Evolutionary conservation across 2,888 invertebrate species (phyloP).

Genomic region (Cartodere bifasciata): DNA sequence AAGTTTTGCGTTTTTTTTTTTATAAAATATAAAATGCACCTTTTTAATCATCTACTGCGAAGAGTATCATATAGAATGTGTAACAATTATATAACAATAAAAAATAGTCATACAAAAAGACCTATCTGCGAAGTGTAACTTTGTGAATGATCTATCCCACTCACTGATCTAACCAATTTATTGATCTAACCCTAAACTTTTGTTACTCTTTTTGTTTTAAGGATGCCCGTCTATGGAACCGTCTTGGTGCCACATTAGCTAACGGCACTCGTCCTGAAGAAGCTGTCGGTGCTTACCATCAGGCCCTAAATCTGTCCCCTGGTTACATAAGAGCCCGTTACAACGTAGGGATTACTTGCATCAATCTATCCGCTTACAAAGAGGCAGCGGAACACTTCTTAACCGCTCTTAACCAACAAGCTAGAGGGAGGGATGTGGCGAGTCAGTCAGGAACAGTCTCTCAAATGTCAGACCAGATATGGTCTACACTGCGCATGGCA

Average conservation of each 20-base stretch:
- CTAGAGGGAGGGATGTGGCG: slow-evolving; percentile 48
- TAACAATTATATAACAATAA: too few species aligned
- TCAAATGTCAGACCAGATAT: slow-evolving; percentile 83
- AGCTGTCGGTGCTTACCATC: slow-evolving; percentile 91
- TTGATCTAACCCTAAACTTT: too few species aligned
- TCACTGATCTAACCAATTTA: too few species aligned
- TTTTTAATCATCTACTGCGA: too few species aligned
- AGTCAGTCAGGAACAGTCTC: slow-evolving; percentile 34
- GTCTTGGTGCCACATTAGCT: slow-evolving; percentile 92
- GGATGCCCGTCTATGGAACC: slow-evolving; percentile 94
- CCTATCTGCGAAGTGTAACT: too few species aligned
- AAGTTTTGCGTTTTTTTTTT: too few species aligned
- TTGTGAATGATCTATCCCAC: too few species aligned
- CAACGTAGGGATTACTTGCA: slow-evolving; percentile 95
- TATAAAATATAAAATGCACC: too few species aligned
- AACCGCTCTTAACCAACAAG: slow-evolving; percentile 85
- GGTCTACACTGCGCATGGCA: slow-evolving; percentile 86
- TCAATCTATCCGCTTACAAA: slow-evolving; percentile 80
- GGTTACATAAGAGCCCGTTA: slow-evolving; percentile 95
- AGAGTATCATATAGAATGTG: too few species aligned
- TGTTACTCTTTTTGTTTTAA: too few species aligned
- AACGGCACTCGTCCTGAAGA: slow-evolving; percentile 92
- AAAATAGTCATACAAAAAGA: too few species aligned
- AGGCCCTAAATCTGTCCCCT: slow-evolving; percentile 80
- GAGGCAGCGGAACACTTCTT: slow-evolving; percentile 94